Conservation (phyloP, 2,888 invertebrate species). For the Tetrapedia diversipes region DNA sequence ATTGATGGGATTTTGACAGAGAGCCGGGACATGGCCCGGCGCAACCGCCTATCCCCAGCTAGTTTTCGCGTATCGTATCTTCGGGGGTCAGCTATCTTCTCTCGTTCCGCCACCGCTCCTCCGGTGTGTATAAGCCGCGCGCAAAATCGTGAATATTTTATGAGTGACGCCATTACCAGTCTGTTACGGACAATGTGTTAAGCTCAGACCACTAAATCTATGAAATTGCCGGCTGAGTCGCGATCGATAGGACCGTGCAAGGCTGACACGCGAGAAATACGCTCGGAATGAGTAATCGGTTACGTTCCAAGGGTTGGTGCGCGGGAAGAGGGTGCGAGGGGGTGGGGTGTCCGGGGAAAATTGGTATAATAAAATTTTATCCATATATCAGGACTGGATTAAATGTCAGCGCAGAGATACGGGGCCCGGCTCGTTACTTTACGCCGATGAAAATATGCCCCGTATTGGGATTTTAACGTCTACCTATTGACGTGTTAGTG, state of each 20-base stretch:
- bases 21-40: conserved; percentile 31
- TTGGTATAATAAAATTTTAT: conserved; percentile 62
- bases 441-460: conserved; percentile 23
- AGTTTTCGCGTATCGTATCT: too few relatives aligned
- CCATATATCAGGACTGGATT: conserved; percentile 50
- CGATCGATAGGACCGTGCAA: conserved; percentile 48
- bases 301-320: conserved; percentile 2
- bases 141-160: conserved; percentile 66
- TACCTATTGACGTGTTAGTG: conserved; percentile 2
- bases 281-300: conserved; percentile 46
- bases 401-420: conserved; percentile 42
- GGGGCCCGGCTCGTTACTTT: conserved; percentile 23
- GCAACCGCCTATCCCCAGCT: too few relatives aligned
- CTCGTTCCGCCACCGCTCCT: too few relatives aligned
- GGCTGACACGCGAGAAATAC: conserved; percentile 54
- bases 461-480: conserved; percentile 35
- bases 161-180: conserved; percentile 57
- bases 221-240: conserved; percentile 56
- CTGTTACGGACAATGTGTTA: conserved; percentile 59
- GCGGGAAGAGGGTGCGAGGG: background rate
- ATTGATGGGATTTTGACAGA: conserved; percentile 60
- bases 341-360: too few relatives aligned
- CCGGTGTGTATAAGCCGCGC: conserved; percentile 34
- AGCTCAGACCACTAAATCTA: conserved; percentile 64
- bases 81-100: conserved; percentile 32